These are phyloP conservation scores for Syngnathoides biaculeatus DNA, from an alignment of 2,113 vertebrate genomes.

Conservation along the genomic window DNA sequence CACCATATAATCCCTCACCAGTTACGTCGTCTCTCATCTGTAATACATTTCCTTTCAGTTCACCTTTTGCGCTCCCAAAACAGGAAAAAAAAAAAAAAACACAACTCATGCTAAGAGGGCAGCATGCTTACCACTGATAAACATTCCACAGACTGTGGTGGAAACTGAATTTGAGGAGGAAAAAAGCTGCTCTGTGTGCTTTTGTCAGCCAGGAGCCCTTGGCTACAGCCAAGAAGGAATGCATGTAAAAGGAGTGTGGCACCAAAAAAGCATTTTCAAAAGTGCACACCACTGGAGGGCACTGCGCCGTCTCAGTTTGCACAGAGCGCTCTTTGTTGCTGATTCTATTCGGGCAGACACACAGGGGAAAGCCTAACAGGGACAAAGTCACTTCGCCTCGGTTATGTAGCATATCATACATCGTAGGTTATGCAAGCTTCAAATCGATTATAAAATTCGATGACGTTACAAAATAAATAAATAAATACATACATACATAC, in stretches of 20 bases:
- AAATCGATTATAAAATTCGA: neutral
- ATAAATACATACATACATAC: no score
- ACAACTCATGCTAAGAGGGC: conserved; percentile 66
- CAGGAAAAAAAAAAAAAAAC: conserved; percentile 63
- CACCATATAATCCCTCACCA: no score
- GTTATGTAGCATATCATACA: conserved; percentile 15
- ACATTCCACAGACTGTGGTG: conserved; percentile 71
- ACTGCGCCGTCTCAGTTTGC: conserved; percentile 58
- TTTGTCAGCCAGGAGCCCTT: conserved; percentile 61
- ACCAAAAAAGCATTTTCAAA: conserved; percentile 25
- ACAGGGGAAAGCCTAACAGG: conserved; percentile 13
- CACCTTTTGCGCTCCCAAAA: conserved; percentile 62
- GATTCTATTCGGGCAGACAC: conserved; percentile 21
- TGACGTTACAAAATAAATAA: neutral
- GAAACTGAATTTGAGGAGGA: conserved; percentile 39
- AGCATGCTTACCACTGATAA: conserved; percentile 68
- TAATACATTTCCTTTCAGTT: conserved; percentile 57
- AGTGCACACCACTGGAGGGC: conserved; percentile 72
- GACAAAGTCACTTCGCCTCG: conserved; percentile 13
- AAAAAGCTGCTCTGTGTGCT: conserved; percentile 50
- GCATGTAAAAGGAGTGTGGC: conserved; percentile 37
- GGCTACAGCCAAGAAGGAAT: conserved; percentile 41
- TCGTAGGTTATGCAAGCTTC: neutral
- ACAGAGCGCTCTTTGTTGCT: conserved; percentile 56
- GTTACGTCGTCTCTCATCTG: conserved; percentile 6